Conservation (phyloP, 2,797 vertebrate genomes). For the Rhabdophis nuchalis region DNA sequence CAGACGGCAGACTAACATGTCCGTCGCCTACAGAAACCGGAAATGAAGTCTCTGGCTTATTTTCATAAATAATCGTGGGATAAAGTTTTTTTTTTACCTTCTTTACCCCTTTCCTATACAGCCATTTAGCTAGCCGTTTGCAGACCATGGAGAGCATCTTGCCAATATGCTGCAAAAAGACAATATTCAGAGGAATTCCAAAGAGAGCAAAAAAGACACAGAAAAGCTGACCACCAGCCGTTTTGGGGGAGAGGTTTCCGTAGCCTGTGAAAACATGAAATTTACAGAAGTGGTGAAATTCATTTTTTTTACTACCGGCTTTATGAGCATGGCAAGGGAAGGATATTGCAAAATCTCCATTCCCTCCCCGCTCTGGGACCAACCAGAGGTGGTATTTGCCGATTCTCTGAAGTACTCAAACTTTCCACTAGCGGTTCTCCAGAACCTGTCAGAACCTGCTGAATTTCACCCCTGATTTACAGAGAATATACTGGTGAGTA, state of each 20-base stretch:
- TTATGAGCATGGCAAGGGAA: too few species aligned
- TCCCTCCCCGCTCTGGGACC: too few species aligned
- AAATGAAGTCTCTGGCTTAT: neutral
- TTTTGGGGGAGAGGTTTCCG: constrained; percentile 61
- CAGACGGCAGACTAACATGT: too few species aligned
- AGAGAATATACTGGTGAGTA: neutral
- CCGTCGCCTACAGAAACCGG: too few species aligned
- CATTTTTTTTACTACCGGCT: too few species aligned
- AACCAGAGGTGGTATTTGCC: too few species aligned
- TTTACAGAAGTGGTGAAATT: neutral
- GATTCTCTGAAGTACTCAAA: too few species aligned
- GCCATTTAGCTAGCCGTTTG: constrained; percentile 57
- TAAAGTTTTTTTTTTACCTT: constrained; percentile 47
- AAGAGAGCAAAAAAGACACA: constrained; percentile 67
- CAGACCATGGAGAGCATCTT: constrained; percentile 60
- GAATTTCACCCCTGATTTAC: neutral
- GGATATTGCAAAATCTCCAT: too few species aligned
- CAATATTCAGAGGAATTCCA: constrained; percentile 68
- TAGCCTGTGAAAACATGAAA: constrained; percentile 54
- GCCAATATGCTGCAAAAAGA: constrained; percentile 61
- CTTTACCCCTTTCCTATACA: constrained; percentile 58
- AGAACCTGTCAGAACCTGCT: too few species aligned
- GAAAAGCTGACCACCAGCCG: constrained; percentile 67
- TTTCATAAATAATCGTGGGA: neutral
- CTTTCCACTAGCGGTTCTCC: too few species aligned